Evolutionary conservation across 2,888 invertebrate genomes (phyloP).

Genomic region (Stramonita haemastoma): DNA sequence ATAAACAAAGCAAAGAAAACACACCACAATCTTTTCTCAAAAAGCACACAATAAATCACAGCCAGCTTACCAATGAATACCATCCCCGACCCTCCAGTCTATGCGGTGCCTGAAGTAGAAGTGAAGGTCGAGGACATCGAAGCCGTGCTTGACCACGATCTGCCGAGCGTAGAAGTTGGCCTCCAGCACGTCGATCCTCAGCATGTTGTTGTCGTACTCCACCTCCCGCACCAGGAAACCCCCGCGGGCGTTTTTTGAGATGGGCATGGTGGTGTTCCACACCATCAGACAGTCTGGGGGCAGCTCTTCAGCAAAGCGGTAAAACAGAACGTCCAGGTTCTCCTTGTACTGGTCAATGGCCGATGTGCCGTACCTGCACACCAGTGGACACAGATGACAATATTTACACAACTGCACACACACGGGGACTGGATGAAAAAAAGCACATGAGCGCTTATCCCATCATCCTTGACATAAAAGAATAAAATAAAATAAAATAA

Average conservation of each 20-base stretch:
- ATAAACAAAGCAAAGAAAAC: too few species aligned
- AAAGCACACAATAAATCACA: not conserved
- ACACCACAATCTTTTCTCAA: not conserved
- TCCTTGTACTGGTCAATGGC: slow-evolving; percentile 74
- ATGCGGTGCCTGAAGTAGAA: slow-evolving; percentile 78
- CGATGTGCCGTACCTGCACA: slow-evolving; percentile 17
- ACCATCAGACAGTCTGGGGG: slow-evolving; percentile 77
- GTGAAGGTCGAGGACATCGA: slow-evolving; percentile 80
- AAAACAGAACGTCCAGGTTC: slow-evolving; percentile 77
- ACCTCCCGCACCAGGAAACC: slow-evolving; percentile 79
- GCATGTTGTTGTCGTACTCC: slow-evolving; percentile 76
- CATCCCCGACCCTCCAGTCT: slow-evolving; percentile 78
- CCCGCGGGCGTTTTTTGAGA: slow-evolving; percentile 77
- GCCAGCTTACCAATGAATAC: slow-evolving; percentile 79
- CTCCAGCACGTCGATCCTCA: slow-evolving; percentile 79
- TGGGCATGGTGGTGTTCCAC: slow-evolving; percentile 79
- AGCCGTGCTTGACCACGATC: slow-evolving; percentile 65
- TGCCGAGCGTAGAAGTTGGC: slow-evolving; percentile 79
- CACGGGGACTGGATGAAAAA: too few species aligned
- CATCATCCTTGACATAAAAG: too few species aligned
- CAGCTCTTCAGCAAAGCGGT: slow-evolving; percentile 71
- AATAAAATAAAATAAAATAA: too few species aligned
- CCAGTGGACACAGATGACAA: not conserved
- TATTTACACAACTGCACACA: too few species aligned
- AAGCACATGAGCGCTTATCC: too few species aligned